phyloP scores from a whole-genome alignment of 2,113 vertebrate genomes.

The Dascyllus trimaculatus region DNA sequence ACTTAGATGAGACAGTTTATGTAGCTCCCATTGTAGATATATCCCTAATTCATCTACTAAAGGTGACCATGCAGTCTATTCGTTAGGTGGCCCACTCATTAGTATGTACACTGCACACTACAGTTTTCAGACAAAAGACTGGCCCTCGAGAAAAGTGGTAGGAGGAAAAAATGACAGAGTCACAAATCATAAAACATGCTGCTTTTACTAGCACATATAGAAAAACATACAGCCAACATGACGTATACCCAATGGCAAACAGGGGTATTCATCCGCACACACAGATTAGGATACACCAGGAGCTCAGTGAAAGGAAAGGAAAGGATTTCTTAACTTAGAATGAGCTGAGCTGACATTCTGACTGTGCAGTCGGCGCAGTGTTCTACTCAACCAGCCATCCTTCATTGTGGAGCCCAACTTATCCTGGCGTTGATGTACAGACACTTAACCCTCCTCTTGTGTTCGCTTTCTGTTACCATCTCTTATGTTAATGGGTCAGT shows the following conservation, averaged over 20 bases:
- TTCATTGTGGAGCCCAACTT: no score
- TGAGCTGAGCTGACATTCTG: slow-evolving; percentile 9
- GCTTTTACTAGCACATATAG: no score
- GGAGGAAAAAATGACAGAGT: slow-evolving; percentile 23
- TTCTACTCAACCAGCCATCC: not conserved
- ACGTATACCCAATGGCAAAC: not conserved
- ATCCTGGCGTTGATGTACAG: not conserved
- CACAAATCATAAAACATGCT: not conserved
- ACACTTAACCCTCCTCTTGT: no score
- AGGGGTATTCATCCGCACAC: not conserved
- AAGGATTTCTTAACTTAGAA: slow-evolving; percentile 11
- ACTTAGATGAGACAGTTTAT: slow-evolving; percentile 7
- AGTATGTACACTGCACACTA: slow-evolving; percentile 4
- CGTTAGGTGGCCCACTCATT: slow-evolving; percentile 21
- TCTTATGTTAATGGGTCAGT: no score
- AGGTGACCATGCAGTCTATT: slow-evolving; percentile 25
- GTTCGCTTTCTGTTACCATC: no score
- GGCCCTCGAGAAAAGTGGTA: not conserved
- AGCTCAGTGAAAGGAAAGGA: not conserved
- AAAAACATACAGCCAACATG: not conserved
- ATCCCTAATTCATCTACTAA: slow-evolving; percentile 21
- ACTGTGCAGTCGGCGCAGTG: slow-evolving; percentile 1
- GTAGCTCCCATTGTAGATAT: slow-evolving; percentile 15
- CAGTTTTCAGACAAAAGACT: slow-evolving; percentile 24
- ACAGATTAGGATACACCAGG: not conserved